Base-by-base conservation (phyloP, 2,797 vertebrate genomes). In the Myotis daubentonii region DNA sequence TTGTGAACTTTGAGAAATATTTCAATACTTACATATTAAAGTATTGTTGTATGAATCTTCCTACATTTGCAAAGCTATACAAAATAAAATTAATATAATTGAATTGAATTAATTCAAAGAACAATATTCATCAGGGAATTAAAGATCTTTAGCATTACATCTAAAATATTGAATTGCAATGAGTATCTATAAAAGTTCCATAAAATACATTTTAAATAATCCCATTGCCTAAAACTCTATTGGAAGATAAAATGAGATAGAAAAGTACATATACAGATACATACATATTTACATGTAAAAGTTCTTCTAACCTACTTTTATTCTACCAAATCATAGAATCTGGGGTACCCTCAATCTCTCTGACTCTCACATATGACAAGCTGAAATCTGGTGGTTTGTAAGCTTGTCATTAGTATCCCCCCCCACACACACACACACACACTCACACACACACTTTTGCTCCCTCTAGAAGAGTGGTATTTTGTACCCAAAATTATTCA, bases 1-100 rank as follows among this genome's bases (percentile, higher is more conserved):
- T 87, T 83, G 30, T n/a, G 75, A 91, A 83, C 2, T 76, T 95
- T 89, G 65, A 87, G 38, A 94, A 87, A 70, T 87, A 87, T 49
- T 66, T 41, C 41, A 57, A 0, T 74, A 89, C 38, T 55, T 80
- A 66, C 7, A 65, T 80, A 17, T 76, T 68, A 12, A 84, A 87
- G 13, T n/a, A 47, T n/a, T 72, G 20, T 22, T 88, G 23, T 55
- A 36, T 60, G 49, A 84, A 66, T 82, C 2, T 47, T 78, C 55
- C 38, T 15, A 68, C 88, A 78, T 92, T 72, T 81, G 23, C 19
- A 85, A 93, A 95, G 71, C 23, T 55, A 85, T 16, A 76, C 28
- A 81, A 94, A 81, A 84, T 87, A 78, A 93, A 93, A 86, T 38
- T 72, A 71, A 83, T 87, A 16, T 33, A 75, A 60, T 60, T 66